These are phyloP conservation scores for Sebastes minor DNA, from an alignment of 2,797 vertebrate species.

Conservation along the genomic window DNA sequence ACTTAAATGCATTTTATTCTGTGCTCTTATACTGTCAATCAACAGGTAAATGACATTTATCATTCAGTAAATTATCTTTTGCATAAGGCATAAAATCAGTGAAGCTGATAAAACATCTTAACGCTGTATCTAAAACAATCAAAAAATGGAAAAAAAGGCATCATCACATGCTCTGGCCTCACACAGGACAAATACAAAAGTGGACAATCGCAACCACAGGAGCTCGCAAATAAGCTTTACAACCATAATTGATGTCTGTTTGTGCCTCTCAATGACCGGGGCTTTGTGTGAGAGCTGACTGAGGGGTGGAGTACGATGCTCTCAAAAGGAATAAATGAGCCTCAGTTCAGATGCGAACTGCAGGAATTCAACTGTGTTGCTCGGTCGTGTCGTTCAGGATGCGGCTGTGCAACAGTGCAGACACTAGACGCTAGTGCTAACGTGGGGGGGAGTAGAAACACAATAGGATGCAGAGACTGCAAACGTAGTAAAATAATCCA, in stretches of 20 bases:
- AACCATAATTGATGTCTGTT: slow-evolving; percentile 62
- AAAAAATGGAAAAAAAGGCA: slow-evolving; percentile 46
- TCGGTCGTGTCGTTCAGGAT: slow-evolving; percentile 57
- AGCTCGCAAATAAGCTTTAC: slow-evolving; percentile 69
- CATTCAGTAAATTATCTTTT: slow-evolving; percentile 63
- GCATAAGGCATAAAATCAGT: slow-evolving; percentile 72
- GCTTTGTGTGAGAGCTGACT: slow-evolving; percentile 49
- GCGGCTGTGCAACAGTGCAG: slow-evolving; percentile 45
- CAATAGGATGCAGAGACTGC: slow-evolving; percentile 59
- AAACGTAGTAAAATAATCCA: slow-evolving; percentile 70
- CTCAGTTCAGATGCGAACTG: slow-evolving; percentile 51
- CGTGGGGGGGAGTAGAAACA: slow-evolving; percentile 46
- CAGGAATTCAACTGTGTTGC: slow-evolving; percentile 26
- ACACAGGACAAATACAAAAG: slow-evolving; percentile 58
- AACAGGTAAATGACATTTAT: slow-evolving; percentile 71
- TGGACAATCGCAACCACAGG: slow-evolving; percentile 58
- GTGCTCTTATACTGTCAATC: slow-evolving; percentile 73
- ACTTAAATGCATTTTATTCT: slow-evolving; percentile 80
- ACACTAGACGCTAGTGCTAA: slow-evolving; percentile 40
- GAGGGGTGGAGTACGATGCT: slow-evolving; percentile 30
- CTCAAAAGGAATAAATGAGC: slow-evolving; percentile 55
- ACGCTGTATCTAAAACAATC: slow-evolving; percentile 40
- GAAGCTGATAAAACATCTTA: slow-evolving; percentile 58
- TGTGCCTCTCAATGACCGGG: slow-evolving; percentile 51
- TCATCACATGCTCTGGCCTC: slow-evolving; percentile 67